Base-by-base conservation (phyloP, 2,888 invertebrate genomes). In the Macaria liturata region DNA sequence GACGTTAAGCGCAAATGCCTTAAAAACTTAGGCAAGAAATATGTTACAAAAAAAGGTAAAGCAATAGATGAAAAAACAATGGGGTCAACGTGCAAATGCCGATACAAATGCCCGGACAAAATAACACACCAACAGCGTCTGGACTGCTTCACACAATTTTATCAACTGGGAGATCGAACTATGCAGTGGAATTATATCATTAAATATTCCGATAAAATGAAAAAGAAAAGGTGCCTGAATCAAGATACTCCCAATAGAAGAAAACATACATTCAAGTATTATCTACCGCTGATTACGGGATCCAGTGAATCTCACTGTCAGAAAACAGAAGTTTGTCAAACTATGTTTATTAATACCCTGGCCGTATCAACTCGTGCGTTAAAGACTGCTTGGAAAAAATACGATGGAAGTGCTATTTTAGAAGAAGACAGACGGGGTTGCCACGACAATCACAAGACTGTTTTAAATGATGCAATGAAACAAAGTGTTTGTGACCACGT, bases 111-210 rank as follows among this genome's bases (percentile, higher is more conserved):
- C 55, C 8, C 34, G 46, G 55, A 61, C 44, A 53, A 20, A 20
- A 20, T 20, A 20, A 20, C 20, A 20, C 20, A 20, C 20, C 20
- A 20, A 20, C 61, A 68, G 45, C 45, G 65, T n/a, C 37, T 60
- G 46, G 44, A 53, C 47, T 58, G 57, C 43, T 67, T 67, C 43
- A 56, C 58, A 51, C 61, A 61, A 48, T 67, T 63, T 65, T 67
- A 62, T 61, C 52, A 61, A 57, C 56, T 62, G 39, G 61, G 62
- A 52, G 59, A 59, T 54, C 46, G 53, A 51, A 43, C 49, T 3
- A 51, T 37, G 53, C 61, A 65, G 53, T 59, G 59, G 57, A 48
- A 62, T 57, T 37, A 37, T 37, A 37, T 37, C 4, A 37, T 37
- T 37, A 37, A 37, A 37, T 37, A 37, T 37, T 51, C 62, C 32